Base-by-base conservation (phyloP, 2,797 vertebrate genomes). In the Pampus argenteus region DNA sequence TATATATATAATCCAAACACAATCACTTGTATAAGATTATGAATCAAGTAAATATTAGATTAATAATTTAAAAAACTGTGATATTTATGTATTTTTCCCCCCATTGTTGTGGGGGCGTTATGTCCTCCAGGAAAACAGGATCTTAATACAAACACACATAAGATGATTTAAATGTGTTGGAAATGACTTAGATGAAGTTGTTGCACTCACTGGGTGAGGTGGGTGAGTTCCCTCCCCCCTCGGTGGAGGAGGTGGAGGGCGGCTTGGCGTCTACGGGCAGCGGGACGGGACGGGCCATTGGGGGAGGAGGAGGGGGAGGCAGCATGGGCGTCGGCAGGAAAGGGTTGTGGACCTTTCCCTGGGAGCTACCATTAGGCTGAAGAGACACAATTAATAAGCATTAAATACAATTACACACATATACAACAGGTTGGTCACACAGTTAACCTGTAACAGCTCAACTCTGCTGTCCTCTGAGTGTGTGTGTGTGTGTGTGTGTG, bases 271-370 rank as follows among this genome's bases (percentile, higher is more conserved):
- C 97, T 91, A 98, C 96, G 52, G 98, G 98, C 94, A 98, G 95
- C 83, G 97, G 98, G 91, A 99, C 98, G 73, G 98, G 97, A 88
- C 98, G 96, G 66, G 97, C 98, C 98, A 99, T 98, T 25, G 97
- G 98, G 71, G 98, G 97, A 44, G 98, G 98, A 1, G 98, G 97
- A 1, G 98, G 98, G 0, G 98, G 97, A 65, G 98, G 98, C 95
- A 99, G 95, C 98, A 99, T 99, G 83, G 97, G 97, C 84, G 98
- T 97, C 82, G 98, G 96, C 92, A 99, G 95, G 94, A 99, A 99
- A 83, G 98, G 98, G 94, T 98, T 99, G 95, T 98, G 98, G 91
- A 98, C 97, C 94, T 99, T 99, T 92, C 96, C 96, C 94, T 99
- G 98, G 94, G 97, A 98, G 94, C 97, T 96, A 88, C 97, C 96